Evolutionary conservation across 2,797 vertebrate genomes (phyloP).

Genomic region (Sardinella longiceps): DNA sequence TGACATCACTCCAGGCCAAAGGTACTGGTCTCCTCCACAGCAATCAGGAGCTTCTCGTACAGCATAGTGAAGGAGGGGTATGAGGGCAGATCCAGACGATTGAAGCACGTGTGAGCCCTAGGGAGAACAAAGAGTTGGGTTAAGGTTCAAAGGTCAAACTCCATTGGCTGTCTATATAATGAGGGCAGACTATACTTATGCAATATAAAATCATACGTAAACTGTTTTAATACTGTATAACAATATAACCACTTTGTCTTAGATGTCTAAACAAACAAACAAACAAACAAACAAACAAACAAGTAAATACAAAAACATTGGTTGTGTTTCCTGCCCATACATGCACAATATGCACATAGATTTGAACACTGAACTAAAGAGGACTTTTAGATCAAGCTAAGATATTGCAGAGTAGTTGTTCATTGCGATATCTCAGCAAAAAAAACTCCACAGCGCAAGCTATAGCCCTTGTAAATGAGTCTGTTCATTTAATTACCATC

Average conservation of each 20-base stretch:
- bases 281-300: not conserved
- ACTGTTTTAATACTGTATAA: too few species aligned
- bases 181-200: not conserved
- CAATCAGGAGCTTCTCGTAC: slow-evolving; percentile 92
- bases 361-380: not conserved
- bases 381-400: not conserved
- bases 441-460: not conserved
- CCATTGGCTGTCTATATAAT: not conserved
- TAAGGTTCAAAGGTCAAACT: slow-evolving; percentile 13
- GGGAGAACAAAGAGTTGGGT: slow-evolving; percentile 19
- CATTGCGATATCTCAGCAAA: not conserved
- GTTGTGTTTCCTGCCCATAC: not conserved
- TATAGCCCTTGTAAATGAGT: not conserved
- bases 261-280: not conserved
- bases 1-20: slow-evolving; percentile 85
- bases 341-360: not conserved
- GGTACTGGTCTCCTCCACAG: slow-evolving; percentile 98
- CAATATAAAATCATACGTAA: not conserved
- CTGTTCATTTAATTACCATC: not conserved
- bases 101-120: slow-evolving; percentile 98
- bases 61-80: slow-evolving; percentile 95
- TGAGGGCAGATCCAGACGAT: slow-evolving; percentile 94
- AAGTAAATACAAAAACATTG: too few species aligned
- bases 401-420: not conserved
- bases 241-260: not conserved